Evolutionary conservation across 1,140 invertebrate genomes (phyloP).

Genomic region (Drosophila kanapiae): DNA sequence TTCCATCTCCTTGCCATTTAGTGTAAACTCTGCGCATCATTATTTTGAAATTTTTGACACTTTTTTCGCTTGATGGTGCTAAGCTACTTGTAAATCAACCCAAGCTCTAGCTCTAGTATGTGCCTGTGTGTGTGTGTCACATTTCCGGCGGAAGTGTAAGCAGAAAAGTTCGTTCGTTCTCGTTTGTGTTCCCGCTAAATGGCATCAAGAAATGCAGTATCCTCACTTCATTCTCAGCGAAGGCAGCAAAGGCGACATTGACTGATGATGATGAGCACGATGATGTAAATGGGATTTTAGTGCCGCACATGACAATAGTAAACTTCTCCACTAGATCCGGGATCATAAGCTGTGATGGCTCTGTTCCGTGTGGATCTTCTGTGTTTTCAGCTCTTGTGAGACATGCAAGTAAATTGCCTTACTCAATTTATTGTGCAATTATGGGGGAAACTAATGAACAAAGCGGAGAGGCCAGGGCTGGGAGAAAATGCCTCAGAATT

Average conservation of each 20-base stretch:
- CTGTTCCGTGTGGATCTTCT: conserved; percentile 22
- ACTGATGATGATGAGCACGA: conserved; percentile 83
- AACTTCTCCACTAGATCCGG: conserved; percentile 67
- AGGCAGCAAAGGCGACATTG: conserved; percentile 58
- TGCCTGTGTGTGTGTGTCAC: conserved; percentile 43
- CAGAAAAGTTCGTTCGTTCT: conserved; percentile 75
- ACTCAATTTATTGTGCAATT: conserved; percentile 79
- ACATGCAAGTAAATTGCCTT: conserved; percentile 77
- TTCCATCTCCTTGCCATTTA: conserved; percentile 54
- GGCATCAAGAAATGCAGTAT: conserved; percentile 82
- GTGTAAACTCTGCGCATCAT: conserved; percentile 78
- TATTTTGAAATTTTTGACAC: conserved; percentile 83
- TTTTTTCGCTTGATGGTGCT: conserved; percentile 69
- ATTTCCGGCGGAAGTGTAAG: conserved; percentile 82
- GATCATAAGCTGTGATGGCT: conserved; percentile 80
- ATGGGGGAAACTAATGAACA: conserved; percentile 72
- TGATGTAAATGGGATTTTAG: conserved; percentile 83
- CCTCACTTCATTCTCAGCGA: conserved; percentile 70
- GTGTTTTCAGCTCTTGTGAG: conserved; percentile 39
- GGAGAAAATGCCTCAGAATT: neutral
- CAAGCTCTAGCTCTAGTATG: conserved; percentile 48
- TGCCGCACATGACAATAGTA: conserved; percentile 80
- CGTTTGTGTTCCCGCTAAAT: conserved; percentile 72
- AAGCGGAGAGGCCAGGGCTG: neutral
- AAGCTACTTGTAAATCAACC: conserved; percentile 83